These are phyloP conservation scores for Dendrolimus pini DNA, from an alignment of 2,888 invertebrate species.

Conservation along the genomic window DNA sequence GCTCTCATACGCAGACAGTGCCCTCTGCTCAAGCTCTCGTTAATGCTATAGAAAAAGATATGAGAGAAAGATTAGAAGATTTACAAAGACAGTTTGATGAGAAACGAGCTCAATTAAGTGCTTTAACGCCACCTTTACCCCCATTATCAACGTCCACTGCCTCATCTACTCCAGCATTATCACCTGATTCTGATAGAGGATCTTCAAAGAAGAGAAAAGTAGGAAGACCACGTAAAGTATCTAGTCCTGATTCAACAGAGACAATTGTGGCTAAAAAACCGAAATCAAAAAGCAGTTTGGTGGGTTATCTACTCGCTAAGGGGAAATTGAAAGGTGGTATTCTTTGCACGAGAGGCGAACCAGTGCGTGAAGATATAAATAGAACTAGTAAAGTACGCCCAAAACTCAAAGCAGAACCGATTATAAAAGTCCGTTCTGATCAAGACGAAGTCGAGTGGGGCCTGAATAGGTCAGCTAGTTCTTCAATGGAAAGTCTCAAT, in stretches of 20 bases:
- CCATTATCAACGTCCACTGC: conserved; percentile 54
- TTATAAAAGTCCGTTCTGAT: conserved; percentile 77
- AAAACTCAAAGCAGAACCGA: conserved; percentile 83
- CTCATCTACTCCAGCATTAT: conserved; percentile 61
- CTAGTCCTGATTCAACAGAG: conserved; percentile 81
- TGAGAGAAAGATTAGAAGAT: conserved; percentile 88
- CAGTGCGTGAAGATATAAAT: conserved; percentile 64
- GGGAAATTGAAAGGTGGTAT: conserved; percentile 76
- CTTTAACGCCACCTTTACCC: conserved; percentile 77
- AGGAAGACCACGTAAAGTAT: conserved; percentile 85
- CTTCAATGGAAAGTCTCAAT: conserved; percentile 71
- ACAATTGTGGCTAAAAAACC: conserved; percentile 90
- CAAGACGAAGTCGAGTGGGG: conserved; percentile 69
- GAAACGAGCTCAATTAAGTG: conserved; percentile 88
- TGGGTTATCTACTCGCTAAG: conserved; percentile 81
- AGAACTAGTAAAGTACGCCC: conserved; percentile 80
- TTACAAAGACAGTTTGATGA: conserved; percentile 89
- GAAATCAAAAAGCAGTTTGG: conserved; percentile 80
- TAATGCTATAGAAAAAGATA: conserved; percentile 86
- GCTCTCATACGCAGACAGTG: conserved; percentile 46
- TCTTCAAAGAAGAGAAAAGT: conserved; percentile 88
- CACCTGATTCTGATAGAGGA: conserved; percentile 66
- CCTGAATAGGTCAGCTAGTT: conserved; percentile 67
- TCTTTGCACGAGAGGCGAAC: conserved; percentile 69
- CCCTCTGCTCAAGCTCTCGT: conserved; percentile 78